Conservation (phyloP, 2,113 vertebrate genomes). For the Sorex fumeus region DNA sequence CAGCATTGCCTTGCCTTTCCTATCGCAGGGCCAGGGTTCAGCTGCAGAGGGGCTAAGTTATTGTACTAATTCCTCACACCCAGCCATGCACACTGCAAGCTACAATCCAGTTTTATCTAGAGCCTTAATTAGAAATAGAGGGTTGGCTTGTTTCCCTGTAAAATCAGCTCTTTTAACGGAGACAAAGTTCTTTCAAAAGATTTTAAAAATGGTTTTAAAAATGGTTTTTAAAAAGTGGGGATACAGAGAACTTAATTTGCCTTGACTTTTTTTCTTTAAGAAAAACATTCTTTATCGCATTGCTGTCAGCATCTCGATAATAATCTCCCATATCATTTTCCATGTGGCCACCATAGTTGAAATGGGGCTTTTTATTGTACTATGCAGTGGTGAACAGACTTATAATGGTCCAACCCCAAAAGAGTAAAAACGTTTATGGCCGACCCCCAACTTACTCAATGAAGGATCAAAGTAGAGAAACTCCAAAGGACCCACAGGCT, state of each 20-base stretch:
- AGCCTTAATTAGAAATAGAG: constrained; percentile 44
- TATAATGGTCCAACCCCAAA: background rate
- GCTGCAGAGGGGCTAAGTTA: background rate
- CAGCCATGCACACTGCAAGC: background rate
- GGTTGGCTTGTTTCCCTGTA: constrained; percentile 11
- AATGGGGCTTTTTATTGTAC: background rate
- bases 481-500: background rate
- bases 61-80: background rate
- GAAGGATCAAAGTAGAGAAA: background rate
- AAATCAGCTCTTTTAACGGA: constrained; percentile 25
- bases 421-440: background rate
- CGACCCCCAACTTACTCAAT: no score
- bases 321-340: background rate
- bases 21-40: background rate
- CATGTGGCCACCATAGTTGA: background rate
- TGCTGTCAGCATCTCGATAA: background rate
- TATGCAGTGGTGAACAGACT: no score
- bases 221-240: no score
- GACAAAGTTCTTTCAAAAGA: background rate
- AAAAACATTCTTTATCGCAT: background rate
- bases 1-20: background rate
- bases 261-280: constrained; percentile 4
- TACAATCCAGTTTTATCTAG: background rate
- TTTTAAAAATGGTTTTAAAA: no score
- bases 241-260: background rate